Conservation (phyloP, 1,140 invertebrate species). For the Drosophila baimaii region DNA sequence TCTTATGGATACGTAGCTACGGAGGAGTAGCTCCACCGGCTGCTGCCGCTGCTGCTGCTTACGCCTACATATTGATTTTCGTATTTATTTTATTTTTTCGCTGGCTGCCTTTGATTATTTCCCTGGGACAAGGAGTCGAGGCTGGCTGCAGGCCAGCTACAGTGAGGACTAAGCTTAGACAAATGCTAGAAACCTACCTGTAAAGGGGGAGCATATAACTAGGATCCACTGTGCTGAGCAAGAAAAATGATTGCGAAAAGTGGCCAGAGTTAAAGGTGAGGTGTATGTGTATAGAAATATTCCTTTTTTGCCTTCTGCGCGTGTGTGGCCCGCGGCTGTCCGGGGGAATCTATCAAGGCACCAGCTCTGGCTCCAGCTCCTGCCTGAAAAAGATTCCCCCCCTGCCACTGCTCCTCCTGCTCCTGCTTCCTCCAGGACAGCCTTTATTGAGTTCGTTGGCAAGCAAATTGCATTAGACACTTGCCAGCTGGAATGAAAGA, state of each 20-base stretch:
- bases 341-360: constrained; percentile 68
- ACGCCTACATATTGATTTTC: constrained; percentile 83
- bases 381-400: neutral
- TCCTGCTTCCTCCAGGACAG: constrained; percentile 13
- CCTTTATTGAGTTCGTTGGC: constrained; percentile 78
- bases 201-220: neutral
- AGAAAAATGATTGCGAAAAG: constrained; percentile 59
- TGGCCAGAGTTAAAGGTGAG: constrained; percentile 49
- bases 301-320: constrained; percentile 45
- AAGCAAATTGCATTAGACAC: constrained; percentile 80
- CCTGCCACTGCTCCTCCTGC: neutral
- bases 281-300: constrained; percentile 3
- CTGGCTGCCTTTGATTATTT: constrained; percentile 72
- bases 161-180: constrained; percentile 1
- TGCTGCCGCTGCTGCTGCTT: constrained; percentile 61
- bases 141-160: constrained; percentile 42
- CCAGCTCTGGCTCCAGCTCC: constrained; percentile 36
- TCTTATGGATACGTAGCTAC: constrained; percentile 54
- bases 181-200: neutral
- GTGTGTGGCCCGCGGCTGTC: constrained; percentile 77
- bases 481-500: constrained; percentile 50
- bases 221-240: constrained; percentile 23
- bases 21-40: constrained; percentile 41
- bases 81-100: constrained; percentile 71
- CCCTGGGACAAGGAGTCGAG: constrained; percentile 45